These are phyloP conservation scores for Drosophila buzzatii DNA, from an alignment of 2,888 invertebrate species.

Conservation along the genomic window DNA sequence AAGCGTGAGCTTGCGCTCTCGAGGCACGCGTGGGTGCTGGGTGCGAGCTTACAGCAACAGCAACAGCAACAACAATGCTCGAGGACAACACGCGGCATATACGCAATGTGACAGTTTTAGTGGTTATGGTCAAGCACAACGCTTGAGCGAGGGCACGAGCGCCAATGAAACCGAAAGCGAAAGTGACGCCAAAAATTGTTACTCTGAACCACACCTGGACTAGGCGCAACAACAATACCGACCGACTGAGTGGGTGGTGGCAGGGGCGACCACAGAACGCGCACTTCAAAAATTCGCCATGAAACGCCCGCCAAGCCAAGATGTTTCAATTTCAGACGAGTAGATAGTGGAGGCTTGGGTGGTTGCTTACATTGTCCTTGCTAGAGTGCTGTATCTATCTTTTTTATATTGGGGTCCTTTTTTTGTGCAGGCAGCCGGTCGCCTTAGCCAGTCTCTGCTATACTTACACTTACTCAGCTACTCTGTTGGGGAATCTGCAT, in stretches of 20 bases:
- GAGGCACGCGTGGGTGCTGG: slow-evolving; percentile 44
- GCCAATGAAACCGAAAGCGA: slow-evolving; percentile 44
- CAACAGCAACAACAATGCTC: slow-evolving; percentile 42
- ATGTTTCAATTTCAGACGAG: slow-evolving; percentile 53
- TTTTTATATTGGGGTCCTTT: background rate
- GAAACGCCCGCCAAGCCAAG: slow-evolving; percentile 66
- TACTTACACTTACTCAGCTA: slow-evolving; percentile 9
- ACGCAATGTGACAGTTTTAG: slow-evolving; percentile 82
- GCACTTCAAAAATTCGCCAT: slow-evolving; percentile 52
- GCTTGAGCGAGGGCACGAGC: slow-evolving; percentile 71
- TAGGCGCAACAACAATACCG: slow-evolving; percentile 32
- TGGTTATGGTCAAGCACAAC: slow-evolving; percentile 82
- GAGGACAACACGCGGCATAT: slow-evolving; percentile 77
- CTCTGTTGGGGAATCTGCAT: slow-evolving; percentile 12
- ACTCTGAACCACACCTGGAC: slow-evolving; percentile 56
- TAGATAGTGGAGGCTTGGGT: slow-evolving; percentile 25
- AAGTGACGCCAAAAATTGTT: slow-evolving; percentile 64
- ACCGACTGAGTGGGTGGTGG: slow-evolving; percentile 24
- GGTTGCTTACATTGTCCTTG: slow-evolving; percentile 18
- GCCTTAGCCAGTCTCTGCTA: background rate
- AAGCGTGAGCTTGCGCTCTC: slow-evolving; percentile 38
- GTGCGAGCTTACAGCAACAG: slow-evolving; percentile 36
- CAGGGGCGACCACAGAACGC: slow-evolving; percentile 36
- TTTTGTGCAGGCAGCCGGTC: slow-evolving; percentile 17
- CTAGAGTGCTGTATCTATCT: slow-evolving; percentile 1